Evolutionary conservation across 2,113 vertebrate species (phyloP).

Genomic region (Tetrax tetrax): DNA sequence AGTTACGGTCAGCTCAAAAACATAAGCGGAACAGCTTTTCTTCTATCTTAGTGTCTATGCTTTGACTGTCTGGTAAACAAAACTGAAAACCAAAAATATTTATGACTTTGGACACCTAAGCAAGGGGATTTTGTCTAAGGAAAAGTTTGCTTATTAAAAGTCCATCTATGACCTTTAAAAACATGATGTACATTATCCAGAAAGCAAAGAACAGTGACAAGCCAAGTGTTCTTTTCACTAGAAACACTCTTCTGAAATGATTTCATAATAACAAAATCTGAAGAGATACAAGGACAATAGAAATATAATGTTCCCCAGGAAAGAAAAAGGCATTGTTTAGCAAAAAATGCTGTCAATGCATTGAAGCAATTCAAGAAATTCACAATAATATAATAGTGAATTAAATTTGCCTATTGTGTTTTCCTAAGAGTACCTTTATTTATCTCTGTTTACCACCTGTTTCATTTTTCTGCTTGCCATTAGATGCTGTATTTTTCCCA

Average conservation of each 20-base stretch:
- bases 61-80: neutral
- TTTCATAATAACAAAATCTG: conserved; percentile 26
- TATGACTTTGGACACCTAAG: neutral
- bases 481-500: neutral
- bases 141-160: neutral
- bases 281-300: conserved; percentile 24
- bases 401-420: neutral
- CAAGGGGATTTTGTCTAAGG: neutral
- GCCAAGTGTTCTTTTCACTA: conserved; percentile 5
- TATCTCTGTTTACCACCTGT: neutral
- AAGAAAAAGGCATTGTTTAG: neutral
- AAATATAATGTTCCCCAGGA: neutral
- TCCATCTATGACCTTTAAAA: conserved; percentile 8
- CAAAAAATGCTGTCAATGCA: neutral
- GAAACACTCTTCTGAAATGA: conserved; percentile 1
- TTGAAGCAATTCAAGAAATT: neutral
- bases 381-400: neutral
- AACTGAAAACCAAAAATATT: neutral
- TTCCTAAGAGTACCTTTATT: neutral
- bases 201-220: neutral
- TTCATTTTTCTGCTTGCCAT: neutral
- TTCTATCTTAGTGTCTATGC: neutral
- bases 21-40: neutral
- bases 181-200: neutral
- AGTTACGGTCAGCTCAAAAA: neutral